These are phyloP conservation scores for Amiota communis DNA, from an alignment of 2,888 invertebrate species.

Conservation along the genomic window DNA sequence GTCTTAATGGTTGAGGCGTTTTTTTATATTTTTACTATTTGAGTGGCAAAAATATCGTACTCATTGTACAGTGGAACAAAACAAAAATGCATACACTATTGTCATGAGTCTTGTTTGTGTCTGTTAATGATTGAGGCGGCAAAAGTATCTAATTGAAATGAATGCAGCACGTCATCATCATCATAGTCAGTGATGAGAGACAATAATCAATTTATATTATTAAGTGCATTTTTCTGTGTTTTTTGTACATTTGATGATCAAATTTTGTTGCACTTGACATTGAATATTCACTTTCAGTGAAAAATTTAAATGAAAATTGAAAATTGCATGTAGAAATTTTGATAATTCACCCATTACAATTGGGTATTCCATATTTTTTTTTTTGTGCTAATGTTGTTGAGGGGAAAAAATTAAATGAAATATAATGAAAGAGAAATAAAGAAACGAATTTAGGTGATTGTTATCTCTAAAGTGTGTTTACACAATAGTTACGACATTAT, in stretches of 20 bases:
- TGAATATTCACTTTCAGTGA: background rate
- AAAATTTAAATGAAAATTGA: background rate
- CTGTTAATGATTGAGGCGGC: background rate
- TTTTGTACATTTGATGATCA: background rate
- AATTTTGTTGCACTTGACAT: background rate
- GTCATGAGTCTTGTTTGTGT: too few species aligned
- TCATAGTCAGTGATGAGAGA: too few species aligned
- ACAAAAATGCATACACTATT: background rate
- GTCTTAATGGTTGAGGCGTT: too few species aligned
- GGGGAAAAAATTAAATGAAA: too few species aligned
- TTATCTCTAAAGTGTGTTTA: slow-evolving; percentile 20
- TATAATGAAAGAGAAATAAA: too few species aligned
- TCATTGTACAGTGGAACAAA: background rate
- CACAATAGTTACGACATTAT: slow-evolving; percentile 19
- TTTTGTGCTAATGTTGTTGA: slow-evolving; percentile 6
- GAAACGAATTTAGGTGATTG: slow-evolving; percentile 12
- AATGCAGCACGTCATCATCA: background rate
- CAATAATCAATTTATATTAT: slow-evolving; percentile 10
- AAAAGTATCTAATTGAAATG: slow-evolving; percentile 10
- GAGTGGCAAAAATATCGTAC: too few species aligned
- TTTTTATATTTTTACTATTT: too few species aligned
- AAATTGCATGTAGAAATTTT: slow-evolving; percentile 19
- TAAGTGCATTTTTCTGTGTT: slow-evolving; percentile 4
- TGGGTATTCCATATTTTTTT: slow-evolving; percentile 8
- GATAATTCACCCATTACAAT: slow-evolving; percentile 23